Evolutionary conservation across 2,888 invertebrate species (phyloP), one percentile per base, ranked within the genome.

Genomic region (Cephus nigrinus): DNA sequence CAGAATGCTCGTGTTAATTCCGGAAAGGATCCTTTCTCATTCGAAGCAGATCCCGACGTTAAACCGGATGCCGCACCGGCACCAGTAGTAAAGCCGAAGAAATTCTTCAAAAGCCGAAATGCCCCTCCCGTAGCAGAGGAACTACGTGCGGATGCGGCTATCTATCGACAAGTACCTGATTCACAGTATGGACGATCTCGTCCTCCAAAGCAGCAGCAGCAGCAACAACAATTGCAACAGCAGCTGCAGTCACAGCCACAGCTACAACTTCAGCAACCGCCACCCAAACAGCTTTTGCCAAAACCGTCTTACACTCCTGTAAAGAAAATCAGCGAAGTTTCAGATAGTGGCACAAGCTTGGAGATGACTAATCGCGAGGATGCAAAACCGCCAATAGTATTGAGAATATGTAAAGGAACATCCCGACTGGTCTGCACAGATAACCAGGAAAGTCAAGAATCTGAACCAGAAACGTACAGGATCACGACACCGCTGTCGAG

Each of bases 21-120:
- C 11, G 84, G 84, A 3, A 90, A 90, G 81, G 92, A 92, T 85
- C 90, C 91, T 11, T 92, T 92, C 79, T 89, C 90, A 4, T 92
- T 92, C 75, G 92, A 92, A 34, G 85, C 90, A 23, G 90, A 89
- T 76, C 85, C 88, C 35, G 87, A 87, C 84, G 93, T 93, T 83
- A 93, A 93, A 86, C 92, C 93, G 80, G 91, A 93, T 86, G 92
- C 93, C 86, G 92, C 93, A 76, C 93, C 93, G 81, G 92, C 93
- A 79, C 92, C 94, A 83, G 94, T 94, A 23, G 85, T 92, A 11
- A 96, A 97, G 90, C 97, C 97, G 73, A 96, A 97, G 90, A 97
- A 97, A 90, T 97, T 97, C 92, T 97, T 97, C 90, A 97, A 97
- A 90, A 97, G 97, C 88, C 95, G 96, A 76, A 96, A 96, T 92